A percentile compares a stretch with the other conserved stretches of the same genome.
These are phyloP conservation scores for Phoronis australis DNA, from an alignment of 2,888 invertebrate species.

Conservation along the genomic window DNA sequence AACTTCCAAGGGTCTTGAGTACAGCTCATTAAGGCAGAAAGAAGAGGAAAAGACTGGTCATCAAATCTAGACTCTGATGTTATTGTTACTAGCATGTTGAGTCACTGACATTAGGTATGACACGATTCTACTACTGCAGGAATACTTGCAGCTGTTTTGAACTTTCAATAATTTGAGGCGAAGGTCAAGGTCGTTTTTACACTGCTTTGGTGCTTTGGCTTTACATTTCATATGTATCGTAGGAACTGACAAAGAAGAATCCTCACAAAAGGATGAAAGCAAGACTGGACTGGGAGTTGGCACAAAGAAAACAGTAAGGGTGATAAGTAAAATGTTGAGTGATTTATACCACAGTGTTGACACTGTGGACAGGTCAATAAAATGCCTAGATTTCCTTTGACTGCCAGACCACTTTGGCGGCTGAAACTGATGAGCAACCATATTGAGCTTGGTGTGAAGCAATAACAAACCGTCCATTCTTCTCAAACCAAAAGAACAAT, in stretches of 20 bases:
- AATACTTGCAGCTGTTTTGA: no score
- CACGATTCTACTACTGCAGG: no score
- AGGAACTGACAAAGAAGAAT: conserved; percentile 67
- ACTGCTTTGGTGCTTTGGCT: no score
- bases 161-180: no score
- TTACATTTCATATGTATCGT: conserved; percentile 17
- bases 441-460: not conserved
- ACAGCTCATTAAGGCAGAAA: no score
- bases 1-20: no score
- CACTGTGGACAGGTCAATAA: not conserved
- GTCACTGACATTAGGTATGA: no score
- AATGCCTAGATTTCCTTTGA: not conserved
- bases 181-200: not conserved
- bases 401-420: not conserved
- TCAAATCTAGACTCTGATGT: no score
- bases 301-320: conserved; percentile 70
- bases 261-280: conserved; percentile 78
- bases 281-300: conserved; percentile 84
- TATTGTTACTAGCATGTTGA: no score
- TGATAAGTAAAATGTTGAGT: not conserved
- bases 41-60: no score
- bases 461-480: not conserved
- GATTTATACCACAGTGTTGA: not conserved
- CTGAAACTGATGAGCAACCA: not conserved
- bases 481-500: not conserved